phyloP scores from a whole-genome alignment of 2,888 invertebrate genomes.

The Nomada goodeniana region DNA sequence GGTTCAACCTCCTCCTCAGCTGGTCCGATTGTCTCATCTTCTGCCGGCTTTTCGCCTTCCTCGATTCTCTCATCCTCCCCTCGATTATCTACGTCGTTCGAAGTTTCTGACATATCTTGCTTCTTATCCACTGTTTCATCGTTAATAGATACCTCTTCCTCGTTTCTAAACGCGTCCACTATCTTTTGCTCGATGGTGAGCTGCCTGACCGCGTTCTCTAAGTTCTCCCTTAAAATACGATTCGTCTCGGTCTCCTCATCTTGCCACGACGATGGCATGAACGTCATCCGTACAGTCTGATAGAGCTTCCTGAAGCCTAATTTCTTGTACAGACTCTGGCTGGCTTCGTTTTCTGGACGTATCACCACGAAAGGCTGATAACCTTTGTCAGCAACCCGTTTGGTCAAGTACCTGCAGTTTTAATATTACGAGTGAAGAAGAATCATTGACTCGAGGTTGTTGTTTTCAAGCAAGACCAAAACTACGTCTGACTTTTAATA shows the following conservation, averaged over 20 bases:
- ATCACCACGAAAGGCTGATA: conserved; percentile 95
- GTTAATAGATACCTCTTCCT: conserved; percentile 58
- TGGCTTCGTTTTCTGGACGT: conserved; percentile 94
- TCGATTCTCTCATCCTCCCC: conserved; percentile 29
- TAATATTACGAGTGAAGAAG: conserved; percentile 12
- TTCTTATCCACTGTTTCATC: conserved; percentile 60
- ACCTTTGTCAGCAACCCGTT: conserved; percentile 88
- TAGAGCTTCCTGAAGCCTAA: conserved; percentile 92
- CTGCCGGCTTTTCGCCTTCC: conserved; percentile 38
- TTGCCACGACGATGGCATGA: conserved; percentile 86
- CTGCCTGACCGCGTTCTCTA: conserved; percentile 77
- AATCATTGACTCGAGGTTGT: no score
- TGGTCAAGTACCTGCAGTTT: conserved; percentile 83
- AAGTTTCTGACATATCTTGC: conserved; percentile 43
- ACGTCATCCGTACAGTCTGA: conserved; percentile 92
- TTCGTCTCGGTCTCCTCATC: conserved; percentile 71
- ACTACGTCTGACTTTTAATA: background rate
- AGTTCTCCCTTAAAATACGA: conserved; percentile 73
- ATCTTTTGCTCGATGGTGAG: conserved; percentile 75
- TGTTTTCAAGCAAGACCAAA: background rate
- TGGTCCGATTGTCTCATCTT: conserved; percentile 65
- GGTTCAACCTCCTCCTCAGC: conserved; percentile 71
- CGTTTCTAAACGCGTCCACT: conserved; percentile 71
- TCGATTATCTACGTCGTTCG: background rate
- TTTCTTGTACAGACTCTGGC: conserved; percentile 92